Base-by-base conservation (phyloP, 2,113 vertebrate species). In the Esox niger region DNA sequence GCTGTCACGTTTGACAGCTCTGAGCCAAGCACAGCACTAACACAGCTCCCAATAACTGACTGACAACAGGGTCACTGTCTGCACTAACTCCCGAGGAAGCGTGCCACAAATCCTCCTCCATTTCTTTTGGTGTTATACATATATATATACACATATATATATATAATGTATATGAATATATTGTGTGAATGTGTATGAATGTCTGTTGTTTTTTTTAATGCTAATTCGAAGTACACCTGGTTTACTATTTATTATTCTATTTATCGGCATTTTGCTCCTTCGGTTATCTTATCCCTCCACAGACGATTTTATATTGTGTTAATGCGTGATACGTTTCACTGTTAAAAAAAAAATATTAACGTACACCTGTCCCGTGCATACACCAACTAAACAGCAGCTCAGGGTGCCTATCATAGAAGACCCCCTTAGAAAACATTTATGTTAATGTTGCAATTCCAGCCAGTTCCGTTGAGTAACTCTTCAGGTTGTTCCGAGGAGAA, bases 1-100 rank as follows among this genome's bases (percentile, higher is more conserved):
- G 79, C 84, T 73, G 82, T 78, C 79, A 84, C 57, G 83, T 88
- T 87, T 43, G 83, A 85, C 89, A 87, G 90, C 84, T 33, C 81
- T 91, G 92, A 92, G 90, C 77, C 93, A 43, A 83, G 76, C 79
- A 81, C 88, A 92, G 92, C 91, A 90, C 90, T 90, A 91, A 91
- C 89, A 88, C 88, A 89, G 87, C 91, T 91, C 90, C 88, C 87
- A 91, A 90, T 84, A 84, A 90, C 85, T 77, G 69, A 72, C 73
- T 60, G 75, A 74, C 79, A 81, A 76, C 88, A 82, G 79, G 89
- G 82, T 82, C 82, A 78, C 75, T 69, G 68, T 74, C 79, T 76
- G 79, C 85, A 86, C 86, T 93, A 90, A 84, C 85, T 86, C 88
- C 90, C 88, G 90, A 90, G 91, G 79, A 87, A 82, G 85, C 75